Evolutionary conservation across 2,113 vertebrate species (phyloP).

Genomic region (Indicator maculatus): DNA sequence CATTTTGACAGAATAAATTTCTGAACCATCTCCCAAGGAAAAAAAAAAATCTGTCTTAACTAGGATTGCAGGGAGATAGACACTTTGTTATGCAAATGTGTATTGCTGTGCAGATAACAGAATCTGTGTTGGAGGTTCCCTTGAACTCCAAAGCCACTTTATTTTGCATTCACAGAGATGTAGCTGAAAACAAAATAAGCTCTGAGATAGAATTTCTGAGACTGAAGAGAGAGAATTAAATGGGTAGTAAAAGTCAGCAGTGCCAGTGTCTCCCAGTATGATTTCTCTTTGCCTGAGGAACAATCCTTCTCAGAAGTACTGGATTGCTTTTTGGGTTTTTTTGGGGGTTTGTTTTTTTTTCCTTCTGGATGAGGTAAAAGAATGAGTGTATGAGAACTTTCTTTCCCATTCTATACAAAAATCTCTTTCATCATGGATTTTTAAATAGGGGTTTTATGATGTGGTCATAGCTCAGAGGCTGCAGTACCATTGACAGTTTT

Average conservation of each 20-base stretch:
- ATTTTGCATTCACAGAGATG: slow-evolving; percentile 26
- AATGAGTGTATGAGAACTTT: neutral
- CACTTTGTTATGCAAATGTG: slow-evolving; percentile 45
- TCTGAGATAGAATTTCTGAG: neutral
- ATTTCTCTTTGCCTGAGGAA: slow-evolving; percentile 7
- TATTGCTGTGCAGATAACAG: neutral
- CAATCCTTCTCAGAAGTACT: neutral
- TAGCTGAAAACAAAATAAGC: slow-evolving; percentile 27
- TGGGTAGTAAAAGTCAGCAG: neutral
- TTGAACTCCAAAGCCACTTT: slow-evolving; percentile 29
- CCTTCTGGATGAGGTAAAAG: neutral
- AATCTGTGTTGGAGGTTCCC: neutral
- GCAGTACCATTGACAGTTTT: neutral
- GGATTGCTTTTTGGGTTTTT: neutral
- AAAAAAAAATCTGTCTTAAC: neutral
- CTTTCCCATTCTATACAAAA: neutral
- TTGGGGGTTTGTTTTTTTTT: neutral
- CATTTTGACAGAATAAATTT: slow-evolving; percentile 1
- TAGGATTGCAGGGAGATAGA: slow-evolving; percentile 14
- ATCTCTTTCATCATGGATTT: neutral
- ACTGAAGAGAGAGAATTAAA: slow-evolving; percentile 17
- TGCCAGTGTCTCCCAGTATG: neutral
- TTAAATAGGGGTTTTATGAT: neutral
- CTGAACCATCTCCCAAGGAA: neutral
- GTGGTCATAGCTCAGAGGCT: neutral